Conservation (phyloP, 1,140 invertebrate species). For the Tenebrio molitor region DNA sequence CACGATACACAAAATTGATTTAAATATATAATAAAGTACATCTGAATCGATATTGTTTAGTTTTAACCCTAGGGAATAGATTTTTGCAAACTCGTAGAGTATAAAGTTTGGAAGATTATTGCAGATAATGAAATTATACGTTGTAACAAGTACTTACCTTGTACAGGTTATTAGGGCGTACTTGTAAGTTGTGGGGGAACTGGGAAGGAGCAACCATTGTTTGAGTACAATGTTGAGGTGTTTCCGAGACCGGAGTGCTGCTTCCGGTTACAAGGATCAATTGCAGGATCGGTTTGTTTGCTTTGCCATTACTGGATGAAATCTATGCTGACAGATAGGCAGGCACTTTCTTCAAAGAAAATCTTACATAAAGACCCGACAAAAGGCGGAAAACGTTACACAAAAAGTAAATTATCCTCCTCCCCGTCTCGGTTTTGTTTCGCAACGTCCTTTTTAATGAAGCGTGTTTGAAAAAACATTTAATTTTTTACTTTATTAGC, state of each 20-base stretch:
- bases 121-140: neutral
- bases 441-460: neutral
- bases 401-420: conserved; percentile 1
- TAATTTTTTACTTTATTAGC: neutral
- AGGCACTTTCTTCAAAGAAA: conserved; percentile 21
- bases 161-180: neutral
- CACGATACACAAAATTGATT: too few species aligned
- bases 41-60: too few species aligned
- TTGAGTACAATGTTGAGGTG: conserved; percentile 55
- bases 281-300: conserved; percentile 58
- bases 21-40: too few species aligned
- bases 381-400: conserved; percentile 7
- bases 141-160: conserved; percentile 5
- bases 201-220: conserved; percentile 35
- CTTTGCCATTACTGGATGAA: conserved; percentile 61
- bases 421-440: neutral
- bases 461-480: neutral
- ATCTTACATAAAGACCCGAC: conserved; percentile 10
- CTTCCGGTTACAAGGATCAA: conserved; percentile 57
- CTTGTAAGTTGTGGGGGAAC: conserved; percentile 1
- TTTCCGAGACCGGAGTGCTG: conserved; percentile 56
- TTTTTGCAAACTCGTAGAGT: too few species aligned
- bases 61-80: too few species aligned
- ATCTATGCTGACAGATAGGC: conserved; percentile 52
- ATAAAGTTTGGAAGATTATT: neutral